These are phyloP conservation scores for Chauna torquata DNA, from an alignment of 2,113 vertebrate species.

Conservation along the genomic window DNA sequence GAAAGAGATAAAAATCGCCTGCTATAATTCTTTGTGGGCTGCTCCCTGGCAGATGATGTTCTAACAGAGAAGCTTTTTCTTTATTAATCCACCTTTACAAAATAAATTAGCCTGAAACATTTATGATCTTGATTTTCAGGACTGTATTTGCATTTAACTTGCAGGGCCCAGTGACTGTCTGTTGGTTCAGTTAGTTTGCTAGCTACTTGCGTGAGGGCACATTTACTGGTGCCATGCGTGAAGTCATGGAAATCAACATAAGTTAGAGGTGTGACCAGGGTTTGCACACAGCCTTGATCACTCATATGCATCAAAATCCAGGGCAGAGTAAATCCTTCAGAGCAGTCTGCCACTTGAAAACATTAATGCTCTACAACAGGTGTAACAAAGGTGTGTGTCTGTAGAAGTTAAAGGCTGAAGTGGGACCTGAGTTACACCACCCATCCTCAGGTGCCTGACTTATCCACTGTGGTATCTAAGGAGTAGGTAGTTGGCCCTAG, in stretches of 20 bases:
- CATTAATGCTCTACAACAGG: not conserved
- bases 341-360: not conserved
- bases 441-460: not conserved
- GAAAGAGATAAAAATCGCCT: conserved; percentile 58
- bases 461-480: not conserved
- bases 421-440: not conserved
- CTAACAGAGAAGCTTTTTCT: conserved; percentile 21
- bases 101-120: conserved; percentile 61
- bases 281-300: not conserved
- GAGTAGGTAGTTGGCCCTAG: not conserved
- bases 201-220: not conserved
- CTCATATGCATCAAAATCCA: not conserved
- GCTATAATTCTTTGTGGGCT: conserved; percentile 48
- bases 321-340: not conserved
- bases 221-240: not conserved
- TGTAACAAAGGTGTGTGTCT: not conserved
- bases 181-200: not conserved
- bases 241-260: not conserved
- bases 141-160: not conserved
- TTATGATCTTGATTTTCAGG: conserved; percentile 46
- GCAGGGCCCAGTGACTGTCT: not conserved
- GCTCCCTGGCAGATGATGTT: conserved; percentile 23
- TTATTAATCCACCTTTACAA: conserved; percentile 45
- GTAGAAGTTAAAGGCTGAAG: not conserved
- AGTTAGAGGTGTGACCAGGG: not conserved